Conservation (phyloP, 2,113 vertebrate species). For the Melanocharis versteri region DNA sequence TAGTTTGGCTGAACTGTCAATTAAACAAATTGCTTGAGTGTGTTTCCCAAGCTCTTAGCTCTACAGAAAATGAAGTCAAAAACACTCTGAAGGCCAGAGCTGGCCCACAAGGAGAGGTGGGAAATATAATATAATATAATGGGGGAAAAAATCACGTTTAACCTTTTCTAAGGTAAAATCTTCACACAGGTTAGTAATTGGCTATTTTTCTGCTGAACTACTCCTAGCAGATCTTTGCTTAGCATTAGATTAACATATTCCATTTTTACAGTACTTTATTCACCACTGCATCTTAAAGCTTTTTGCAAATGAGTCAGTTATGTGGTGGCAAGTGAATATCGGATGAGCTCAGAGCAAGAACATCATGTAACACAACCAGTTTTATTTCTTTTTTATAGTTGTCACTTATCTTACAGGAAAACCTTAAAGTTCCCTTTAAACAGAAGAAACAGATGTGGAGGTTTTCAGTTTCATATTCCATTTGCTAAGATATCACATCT, state of each 20-base stretch:
- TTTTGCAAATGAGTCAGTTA: constrained; percentile 15
- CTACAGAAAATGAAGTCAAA: not conserved
- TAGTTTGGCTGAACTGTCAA: not conserved
- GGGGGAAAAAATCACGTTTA: not conserved
- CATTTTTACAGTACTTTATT: not conserved
- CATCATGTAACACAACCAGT: not conserved
- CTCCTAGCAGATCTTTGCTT: not conserved
- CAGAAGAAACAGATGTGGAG: not conserved
- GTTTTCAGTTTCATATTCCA: not conserved
- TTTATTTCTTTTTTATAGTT: not conserved
- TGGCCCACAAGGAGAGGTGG: not conserved
- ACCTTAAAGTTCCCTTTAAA: not conserved
- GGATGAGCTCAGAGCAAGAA: constrained; percentile 9
- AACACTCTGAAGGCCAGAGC: not conserved
- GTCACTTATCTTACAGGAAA: not conserved
- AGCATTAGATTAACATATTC: not conserved
- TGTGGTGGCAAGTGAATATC: not conserved
- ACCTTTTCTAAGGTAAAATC: not conserved
- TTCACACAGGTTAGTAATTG: not conserved
- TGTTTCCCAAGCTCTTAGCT: not conserved
- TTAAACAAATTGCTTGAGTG: constrained; percentile 15
- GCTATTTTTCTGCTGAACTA: not conserved
- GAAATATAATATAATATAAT: no score
- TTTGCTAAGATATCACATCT: not conserved
- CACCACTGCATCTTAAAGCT: not conserved